A percentile compares a stretch with the other conserved stretches of the same genome.
Evolutionary conservation across 2,113 vertebrate species (phyloP).

Genomic region (Falcunculus frontatus): DNA sequence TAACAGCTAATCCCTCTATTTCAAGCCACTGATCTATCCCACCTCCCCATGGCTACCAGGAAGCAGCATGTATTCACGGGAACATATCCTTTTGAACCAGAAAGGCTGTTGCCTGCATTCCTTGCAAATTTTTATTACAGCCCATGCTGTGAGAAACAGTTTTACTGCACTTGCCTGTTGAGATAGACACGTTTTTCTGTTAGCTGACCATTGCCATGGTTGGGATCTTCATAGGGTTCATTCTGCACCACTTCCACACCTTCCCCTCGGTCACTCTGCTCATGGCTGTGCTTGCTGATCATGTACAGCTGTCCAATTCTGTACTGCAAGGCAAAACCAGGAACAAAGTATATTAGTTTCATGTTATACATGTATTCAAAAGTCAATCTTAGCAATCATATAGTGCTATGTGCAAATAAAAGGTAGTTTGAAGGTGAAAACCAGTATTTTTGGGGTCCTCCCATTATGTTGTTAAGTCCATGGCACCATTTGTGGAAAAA

Average conservation of each 20-base stretch:
- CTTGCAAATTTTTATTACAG: not conserved
- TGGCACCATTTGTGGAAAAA: not conserved
- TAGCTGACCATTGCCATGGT: slow-evolving; percentile 91
- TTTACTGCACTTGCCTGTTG: slow-evolving; percentile 81
- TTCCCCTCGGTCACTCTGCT: slow-evolving; percentile 93
- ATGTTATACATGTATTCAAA: not conserved
- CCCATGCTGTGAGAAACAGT: not conserved
- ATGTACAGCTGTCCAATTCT: slow-evolving; percentile 91
- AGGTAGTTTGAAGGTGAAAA: not conserved
- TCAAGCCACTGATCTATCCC: not conserved
- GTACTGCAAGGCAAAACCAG: slow-evolving; percentile 70
- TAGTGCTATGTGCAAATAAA: not conserved
- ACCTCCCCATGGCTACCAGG: not conserved
- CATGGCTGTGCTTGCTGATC: slow-evolving; percentile 96
- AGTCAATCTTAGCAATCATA: not conserved
- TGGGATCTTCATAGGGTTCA: slow-evolving; percentile 87
- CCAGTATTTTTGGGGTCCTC: not conserved
- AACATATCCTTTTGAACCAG: not conserved
- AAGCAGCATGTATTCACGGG: not conserved
- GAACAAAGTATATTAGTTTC: not conserved
- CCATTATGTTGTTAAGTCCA: not conserved
- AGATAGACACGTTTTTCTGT: slow-evolving; percentile 96
- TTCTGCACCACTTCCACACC: slow-evolving; percentile 96
- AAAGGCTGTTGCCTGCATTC: not conserved
- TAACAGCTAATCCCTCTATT: not conserved